Percentiles rank a stretch among this genome's conserved stretches.
Conservation (phyloP, 2,113 vertebrate species). For the Carassius carassius region DNA sequence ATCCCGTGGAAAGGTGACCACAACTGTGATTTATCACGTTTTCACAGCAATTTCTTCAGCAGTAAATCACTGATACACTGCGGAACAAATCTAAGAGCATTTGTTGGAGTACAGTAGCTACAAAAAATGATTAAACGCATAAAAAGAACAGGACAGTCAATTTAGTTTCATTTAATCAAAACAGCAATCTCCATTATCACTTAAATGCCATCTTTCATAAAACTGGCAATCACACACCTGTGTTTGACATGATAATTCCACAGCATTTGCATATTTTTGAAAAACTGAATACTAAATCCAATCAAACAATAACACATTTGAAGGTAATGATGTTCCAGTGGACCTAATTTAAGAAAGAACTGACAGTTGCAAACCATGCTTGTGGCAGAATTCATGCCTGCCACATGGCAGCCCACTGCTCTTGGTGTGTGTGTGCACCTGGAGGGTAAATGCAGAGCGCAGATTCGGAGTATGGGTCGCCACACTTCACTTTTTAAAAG, state of each 20-base stretch:
- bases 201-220: constrained; percentile 40
- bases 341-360: constrained; percentile 19
- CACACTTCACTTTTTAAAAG: no score
- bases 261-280: constrained; percentile 30
- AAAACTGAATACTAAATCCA: constrained; percentile 17
- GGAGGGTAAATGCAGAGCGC: no score
- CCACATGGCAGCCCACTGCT: constrained; percentile 16
- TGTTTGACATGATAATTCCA: constrained; percentile 20
- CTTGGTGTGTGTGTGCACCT: no score
- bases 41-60: background rate
- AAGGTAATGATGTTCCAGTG: constrained; percentile 6
- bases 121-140: constrained; percentile 26
- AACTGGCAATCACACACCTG: background rate
- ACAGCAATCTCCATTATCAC: constrained; percentile 11
- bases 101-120: background rate
- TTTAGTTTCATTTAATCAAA: background rate
- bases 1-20: background rate
- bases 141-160: no score
- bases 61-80: constrained; percentile 5
- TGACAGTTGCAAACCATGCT: background rate
- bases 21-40: constrained; percentile 19
- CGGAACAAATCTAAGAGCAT: background rate
- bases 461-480: no score
- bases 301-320: constrained; percentile 19
- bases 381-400: constrained; percentile 49